Evolutionary conservation across 2,797 vertebrate species (phyloP).

Genomic region (Chaetodon trifasciatus): DNA sequence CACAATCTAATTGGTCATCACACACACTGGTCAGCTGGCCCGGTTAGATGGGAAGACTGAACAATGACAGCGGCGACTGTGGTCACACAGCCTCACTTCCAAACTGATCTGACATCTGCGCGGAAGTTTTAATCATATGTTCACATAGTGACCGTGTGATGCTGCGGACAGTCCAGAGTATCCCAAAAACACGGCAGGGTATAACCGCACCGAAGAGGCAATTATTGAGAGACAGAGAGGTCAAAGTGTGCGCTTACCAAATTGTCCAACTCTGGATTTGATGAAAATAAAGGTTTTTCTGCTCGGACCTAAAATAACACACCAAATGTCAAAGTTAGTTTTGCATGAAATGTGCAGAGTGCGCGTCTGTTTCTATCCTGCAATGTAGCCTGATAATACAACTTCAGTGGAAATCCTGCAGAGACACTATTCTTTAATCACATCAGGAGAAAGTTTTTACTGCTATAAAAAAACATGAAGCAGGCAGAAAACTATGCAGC

Average conservation of each 20-base stretch:
- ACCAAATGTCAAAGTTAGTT: conserved; percentile 75
- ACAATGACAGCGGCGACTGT: conserved; percentile 71
- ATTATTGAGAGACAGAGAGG: conserved; percentile 35
- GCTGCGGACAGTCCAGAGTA: conserved; percentile 63
- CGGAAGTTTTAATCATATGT: conserved; percentile 72
- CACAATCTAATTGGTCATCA: conserved; percentile 32
- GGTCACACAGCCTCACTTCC: conserved; percentile 55
- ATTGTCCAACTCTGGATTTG: conserved; percentile 99
- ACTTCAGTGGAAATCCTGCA: conserved; percentile 16
- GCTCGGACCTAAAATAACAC: conserved; percentile 93
- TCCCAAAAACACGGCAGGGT: conserved; percentile 27
- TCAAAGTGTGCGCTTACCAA: conserved; percentile 91
- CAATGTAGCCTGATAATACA: conserved; percentile 14
- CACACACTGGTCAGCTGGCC: conserved; percentile 58
- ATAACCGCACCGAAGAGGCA: conserved; percentile 33
- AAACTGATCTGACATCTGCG: conserved; percentile 60
- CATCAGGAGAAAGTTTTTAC: conserved; percentile 18
- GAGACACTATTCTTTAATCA: conserved; percentile 9
- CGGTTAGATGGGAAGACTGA: conserved; percentile 44
- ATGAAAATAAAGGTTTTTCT: conserved; percentile 99
- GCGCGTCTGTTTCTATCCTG: conserved; percentile 3
- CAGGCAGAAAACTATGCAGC: conserved; percentile 35
- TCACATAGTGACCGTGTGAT: conserved; percentile 68
- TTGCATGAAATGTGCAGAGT: conserved; percentile 33
- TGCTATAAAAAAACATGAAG: conserved; percentile 17